A percentile compares a stretch with the other conserved stretches of the same genome.
These are phyloP conservation scores for Odobenus rosmarus DNA, from an alignment of 2,113 vertebrate species.

Conservation along the genomic window DNA sequence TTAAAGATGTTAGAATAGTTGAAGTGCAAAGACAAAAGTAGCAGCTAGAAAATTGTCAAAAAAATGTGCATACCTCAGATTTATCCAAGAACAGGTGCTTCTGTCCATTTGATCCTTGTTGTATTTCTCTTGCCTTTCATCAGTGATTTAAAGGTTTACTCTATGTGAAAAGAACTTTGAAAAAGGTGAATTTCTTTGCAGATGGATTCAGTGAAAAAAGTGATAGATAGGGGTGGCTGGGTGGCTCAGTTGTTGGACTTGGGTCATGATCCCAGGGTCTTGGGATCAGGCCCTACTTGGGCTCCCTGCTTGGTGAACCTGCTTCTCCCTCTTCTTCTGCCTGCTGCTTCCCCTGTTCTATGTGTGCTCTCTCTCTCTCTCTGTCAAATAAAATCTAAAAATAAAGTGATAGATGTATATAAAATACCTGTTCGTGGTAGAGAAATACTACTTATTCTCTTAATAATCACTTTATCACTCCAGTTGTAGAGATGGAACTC, in stretches of 20 bases:
- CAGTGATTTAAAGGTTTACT: not conserved
- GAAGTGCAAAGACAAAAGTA: not conserved
- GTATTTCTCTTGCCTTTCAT: not conserved
- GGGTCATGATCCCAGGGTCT: no score
- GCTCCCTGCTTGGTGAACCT: no score
- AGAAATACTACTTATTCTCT: not conserved
- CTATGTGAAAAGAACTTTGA: not conserved
- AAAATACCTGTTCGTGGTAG: not conserved
- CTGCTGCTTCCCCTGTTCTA: no score
- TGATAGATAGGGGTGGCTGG: not conserved
- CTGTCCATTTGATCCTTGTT: not conserved
- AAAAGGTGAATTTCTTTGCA: not conserved
- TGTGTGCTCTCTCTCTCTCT: no score
- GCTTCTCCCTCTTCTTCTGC: no score
- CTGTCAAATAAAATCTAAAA: not conserved
- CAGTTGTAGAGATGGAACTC: not conserved
- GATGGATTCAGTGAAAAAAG: not conserved
- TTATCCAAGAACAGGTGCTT: slow-evolving; percentile 8
- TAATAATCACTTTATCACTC: not conserved
- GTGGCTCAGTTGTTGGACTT: not conserved
- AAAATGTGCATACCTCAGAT: not conserved
- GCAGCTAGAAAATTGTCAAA: not conserved
- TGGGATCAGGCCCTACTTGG: rapidly evolving
- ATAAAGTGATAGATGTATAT: not conserved
- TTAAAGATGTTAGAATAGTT: slow-evolving; percentile 31